phyloP scores from a whole-genome alignment of 2,888 invertebrate genomes.

The Agrochola circellaris region DNA sequence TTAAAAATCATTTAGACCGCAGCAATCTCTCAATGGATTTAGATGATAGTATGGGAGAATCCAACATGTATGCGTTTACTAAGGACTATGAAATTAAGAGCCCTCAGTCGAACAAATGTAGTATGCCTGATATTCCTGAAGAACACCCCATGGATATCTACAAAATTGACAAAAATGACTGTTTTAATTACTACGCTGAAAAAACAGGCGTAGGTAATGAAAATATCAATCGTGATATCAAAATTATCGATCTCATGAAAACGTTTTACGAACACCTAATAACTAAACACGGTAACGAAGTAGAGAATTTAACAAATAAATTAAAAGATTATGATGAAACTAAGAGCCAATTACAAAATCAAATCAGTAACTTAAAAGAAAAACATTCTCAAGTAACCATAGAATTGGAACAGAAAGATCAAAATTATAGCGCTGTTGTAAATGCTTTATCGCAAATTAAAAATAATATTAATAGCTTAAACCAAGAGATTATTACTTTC shows the following conservation, averaged over 20 bases:
- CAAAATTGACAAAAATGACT: conserved; percentile 79
- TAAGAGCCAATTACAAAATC: conserved; percentile 71
- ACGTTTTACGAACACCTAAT: conserved; percentile 79
- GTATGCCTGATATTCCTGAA: conserved; percentile 75
- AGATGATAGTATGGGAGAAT: conserved; percentile 80
- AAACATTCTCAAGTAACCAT: conserved; percentile 71
- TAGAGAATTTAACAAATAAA: conserved; percentile 83
- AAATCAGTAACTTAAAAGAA: conserved; percentile 68
- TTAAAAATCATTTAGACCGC: conserved; percentile 85
- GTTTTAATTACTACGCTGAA: conserved; percentile 80
- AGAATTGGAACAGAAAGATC: conserved; percentile 74
- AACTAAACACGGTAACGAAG: conserved; percentile 79
- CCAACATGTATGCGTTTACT: conserved; percentile 70
- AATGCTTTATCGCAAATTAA: conserved; percentile 72
- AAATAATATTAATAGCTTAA: conserved; percentile 71
- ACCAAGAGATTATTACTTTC: conserved; percentile 58
- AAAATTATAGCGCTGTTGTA: conserved; percentile 67
- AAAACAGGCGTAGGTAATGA: conserved; percentile 76
- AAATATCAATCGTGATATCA: conserved; percentile 72
- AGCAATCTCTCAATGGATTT: conserved; percentile 83
- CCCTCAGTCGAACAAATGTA: conserved; percentile 68
- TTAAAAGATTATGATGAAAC: conserved; percentile 79
- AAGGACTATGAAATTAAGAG: conserved; percentile 68
- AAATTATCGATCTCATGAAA: conserved; percentile 84
- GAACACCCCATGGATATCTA: conserved; percentile 75